Base-by-base conservation (phyloP, 2,113 vertebrate genomes). In the Catagonus wagneri region DNA sequence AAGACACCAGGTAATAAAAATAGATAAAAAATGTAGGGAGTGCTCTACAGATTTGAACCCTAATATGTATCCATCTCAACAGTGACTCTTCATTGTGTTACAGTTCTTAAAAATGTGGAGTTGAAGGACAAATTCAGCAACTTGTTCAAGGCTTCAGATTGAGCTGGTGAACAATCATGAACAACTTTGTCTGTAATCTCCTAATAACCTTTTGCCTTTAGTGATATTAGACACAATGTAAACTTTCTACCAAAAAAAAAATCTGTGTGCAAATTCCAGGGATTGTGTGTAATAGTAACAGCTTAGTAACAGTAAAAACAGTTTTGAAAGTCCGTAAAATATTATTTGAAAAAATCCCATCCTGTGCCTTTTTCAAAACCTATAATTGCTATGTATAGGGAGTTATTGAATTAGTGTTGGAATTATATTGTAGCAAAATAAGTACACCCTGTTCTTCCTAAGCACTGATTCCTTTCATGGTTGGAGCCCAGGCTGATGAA, bases 261-360 rank as follows among this genome's bases (percentile, higher is more conserved):
- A 68, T 89, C 25, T 92, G 16, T 69, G 72, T 87, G 54, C 25
- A 94, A 80, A 94, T 88, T 96, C 54, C 75, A 93, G 52, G 56
- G 39, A 72, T 39, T 79, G 72, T 78, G 75, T 50, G 75, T 75
- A 93, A 72, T 39, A 79, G 71, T 54, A 71, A 76, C 23, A 80
- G 44, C 97, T 94, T 97, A 78, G 39, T 95, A 92, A 95, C 19
- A 92, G 63, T 87, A 95, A 72, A 17, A 92, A 54, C 23, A 92
- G 88, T 95, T 92, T 95, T 92, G 71, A 95, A 96, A 96, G 52
- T 94, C 68, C 83, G 56, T 86, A 86, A 97, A 95, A 92, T 92
- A 34, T 91, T 97, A 56, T 95, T 83, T 86, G 0, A 36, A 75
- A 94, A 96, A 92, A 92, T 60, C 29, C 3, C 56, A 81, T 79